Percentiles rank a stretch among this genome's conserved stretches.
These are phyloP conservation scores for Chamaea fasciata DNA, from an alignment of 2,113 vertebrate genomes.

Conservation along the genomic window DNA sequence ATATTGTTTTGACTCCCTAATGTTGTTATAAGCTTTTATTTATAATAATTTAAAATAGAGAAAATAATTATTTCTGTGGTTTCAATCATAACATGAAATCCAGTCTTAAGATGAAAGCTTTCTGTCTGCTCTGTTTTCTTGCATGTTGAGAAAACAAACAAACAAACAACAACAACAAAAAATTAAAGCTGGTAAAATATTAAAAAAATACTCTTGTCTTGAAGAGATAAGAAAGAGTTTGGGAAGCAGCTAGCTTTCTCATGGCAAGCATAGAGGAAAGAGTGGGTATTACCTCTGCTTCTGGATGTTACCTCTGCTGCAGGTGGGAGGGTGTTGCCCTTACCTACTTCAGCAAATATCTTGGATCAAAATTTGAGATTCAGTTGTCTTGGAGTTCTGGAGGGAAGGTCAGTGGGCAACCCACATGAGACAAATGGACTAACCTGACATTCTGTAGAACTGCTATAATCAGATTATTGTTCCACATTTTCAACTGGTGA, in stretches of 20 bases:
- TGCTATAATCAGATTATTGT: not conserved
- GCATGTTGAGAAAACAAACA: too few relatives aligned
- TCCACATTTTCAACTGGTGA: not conserved
- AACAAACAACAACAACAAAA: too few relatives aligned
- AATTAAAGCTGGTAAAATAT: not conserved
- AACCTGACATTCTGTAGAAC: not conserved
- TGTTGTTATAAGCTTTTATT: not conserved
- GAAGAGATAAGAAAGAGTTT: not conserved
- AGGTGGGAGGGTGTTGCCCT: not conserved
- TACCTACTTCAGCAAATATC: not conserved
- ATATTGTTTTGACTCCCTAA: not conserved
- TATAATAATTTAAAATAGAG: not conserved
- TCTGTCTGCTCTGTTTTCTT: not conserved
- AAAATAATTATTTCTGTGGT: not conserved
- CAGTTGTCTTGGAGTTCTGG: not conserved
- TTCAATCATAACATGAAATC: not conserved
- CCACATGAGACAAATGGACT: not conserved
- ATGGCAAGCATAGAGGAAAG: not conserved
- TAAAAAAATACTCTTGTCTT: not conserved
- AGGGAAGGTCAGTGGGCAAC: not conserved
- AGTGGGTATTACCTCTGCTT: not conserved
- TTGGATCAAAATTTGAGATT: not conserved
- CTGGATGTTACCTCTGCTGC: not conserved
- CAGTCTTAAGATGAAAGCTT: not conserved
- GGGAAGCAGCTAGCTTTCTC: not conserved